Conservation (phyloP, 2,888 invertebrate species). For the Miltochrista miniata region DNA sequence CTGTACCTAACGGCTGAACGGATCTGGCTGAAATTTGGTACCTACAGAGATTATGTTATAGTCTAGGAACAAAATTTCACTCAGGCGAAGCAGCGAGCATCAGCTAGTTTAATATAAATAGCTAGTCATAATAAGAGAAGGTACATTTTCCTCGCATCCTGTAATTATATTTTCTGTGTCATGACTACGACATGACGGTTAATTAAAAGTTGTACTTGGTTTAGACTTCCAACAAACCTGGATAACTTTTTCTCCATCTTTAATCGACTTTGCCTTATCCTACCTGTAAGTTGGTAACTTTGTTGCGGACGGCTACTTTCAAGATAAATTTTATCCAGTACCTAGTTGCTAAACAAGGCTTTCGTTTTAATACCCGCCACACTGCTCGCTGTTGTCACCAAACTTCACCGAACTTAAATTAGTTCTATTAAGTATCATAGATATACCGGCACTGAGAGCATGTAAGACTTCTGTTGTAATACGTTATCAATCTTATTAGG, state of each 20-base stretch:
- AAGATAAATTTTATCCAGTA: slow-evolving; percentile 67
- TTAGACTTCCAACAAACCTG: slow-evolving; percentile 43
- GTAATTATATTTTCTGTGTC: neutral
- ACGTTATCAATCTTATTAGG: too few species aligned
- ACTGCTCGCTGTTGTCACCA: slow-evolving; percentile 50
- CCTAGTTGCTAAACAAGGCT: slow-evolving; percentile 28
- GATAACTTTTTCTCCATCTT: slow-evolving; percentile 69
- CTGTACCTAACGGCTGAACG: too few species aligned
- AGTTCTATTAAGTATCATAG: slow-evolving; percentile 53
- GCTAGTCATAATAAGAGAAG: too few species aligned
- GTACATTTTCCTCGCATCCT: too few species aligned
- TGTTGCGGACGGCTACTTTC: slow-evolving; percentile 58
- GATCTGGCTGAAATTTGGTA: too few species aligned
- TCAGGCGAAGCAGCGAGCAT: too few species aligned
- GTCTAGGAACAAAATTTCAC: too few species aligned
- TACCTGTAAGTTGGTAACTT: slow-evolving; percentile 71
- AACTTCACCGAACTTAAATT: slow-evolving; percentile 60
- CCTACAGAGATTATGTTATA: too few species aligned
- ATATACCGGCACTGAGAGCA: too few species aligned
- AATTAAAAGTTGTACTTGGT: neutral
- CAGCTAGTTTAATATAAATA: too few species aligned
- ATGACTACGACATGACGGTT: too few species aligned
- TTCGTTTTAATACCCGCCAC: slow-evolving; percentile 49
- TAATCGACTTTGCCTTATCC: slow-evolving; percentile 73
- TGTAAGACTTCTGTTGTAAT: too few species aligned